These are phyloP conservation scores for Bolinopsis microptera DNA, from an alignment of 37 sponge, comb jelly and placozoan genomes.

Conservation along the genomic window DNA sequence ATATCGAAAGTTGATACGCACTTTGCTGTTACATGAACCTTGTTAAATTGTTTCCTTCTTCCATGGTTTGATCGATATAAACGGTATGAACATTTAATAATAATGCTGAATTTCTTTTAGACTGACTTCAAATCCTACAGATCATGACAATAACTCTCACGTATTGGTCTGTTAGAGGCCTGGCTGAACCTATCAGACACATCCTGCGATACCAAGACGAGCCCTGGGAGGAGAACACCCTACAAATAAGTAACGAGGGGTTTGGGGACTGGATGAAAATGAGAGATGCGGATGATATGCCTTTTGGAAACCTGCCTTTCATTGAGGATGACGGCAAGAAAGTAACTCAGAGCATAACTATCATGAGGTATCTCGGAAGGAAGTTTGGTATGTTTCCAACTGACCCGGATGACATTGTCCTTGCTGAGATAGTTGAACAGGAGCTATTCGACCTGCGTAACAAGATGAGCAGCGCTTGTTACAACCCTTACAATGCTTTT, in stretches of 20 bases:
- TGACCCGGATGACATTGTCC: background rate
- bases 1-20: no score
- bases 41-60: no score
- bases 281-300: background rate
- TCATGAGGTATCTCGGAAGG: constrained; percentile 12
- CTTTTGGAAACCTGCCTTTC: constrained; percentile 51
- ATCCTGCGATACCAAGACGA: constrained; percentile 22
- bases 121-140: no score
- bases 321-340: background rate
- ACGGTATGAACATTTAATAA: no score
- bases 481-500: background rate
- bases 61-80: no score
- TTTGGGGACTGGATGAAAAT: background rate
- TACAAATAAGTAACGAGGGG: background rate
- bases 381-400: constrained; percentile 38
- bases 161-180: constrained; percentile 49
- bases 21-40: no score
- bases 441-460: constrained; percentile 15
- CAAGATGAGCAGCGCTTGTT: background rate
- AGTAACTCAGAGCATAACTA: constrained; percentile 47
- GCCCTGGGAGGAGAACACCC: constrained; percentile 29
- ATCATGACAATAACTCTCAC: constrained; percentile 10
- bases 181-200: background rate
- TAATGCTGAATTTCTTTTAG: no score
- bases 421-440: constrained; percentile 35